Evolutionary conservation across 2,113 vertebrate species (phyloP).

Genomic region (Ictalurus punctatus): DNA sequence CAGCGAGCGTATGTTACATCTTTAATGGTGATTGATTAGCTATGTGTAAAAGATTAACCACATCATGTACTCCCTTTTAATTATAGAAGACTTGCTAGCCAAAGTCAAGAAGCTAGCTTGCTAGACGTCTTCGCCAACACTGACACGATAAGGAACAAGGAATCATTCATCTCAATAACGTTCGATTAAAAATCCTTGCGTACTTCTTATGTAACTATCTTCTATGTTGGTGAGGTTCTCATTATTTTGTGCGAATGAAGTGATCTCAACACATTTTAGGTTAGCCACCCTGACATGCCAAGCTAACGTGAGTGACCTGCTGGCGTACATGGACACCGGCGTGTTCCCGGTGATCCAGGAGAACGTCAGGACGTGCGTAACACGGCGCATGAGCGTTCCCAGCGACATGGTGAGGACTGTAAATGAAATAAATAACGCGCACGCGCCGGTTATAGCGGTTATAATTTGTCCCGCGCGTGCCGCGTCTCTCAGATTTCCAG

Average conservation of each 20-base stretch:
- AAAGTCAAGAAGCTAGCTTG: background rate
- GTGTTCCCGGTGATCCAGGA: conserved; percentile 66
- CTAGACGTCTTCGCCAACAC: too few species aligned
- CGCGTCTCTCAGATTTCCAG: conserved; percentile 62
- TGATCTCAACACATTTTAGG: conserved; percentile 54
- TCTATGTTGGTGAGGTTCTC: too few species aligned
- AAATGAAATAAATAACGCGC: background rate
- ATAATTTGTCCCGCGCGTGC: background rate
- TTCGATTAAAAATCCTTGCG: background rate
- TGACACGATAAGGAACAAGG: too few species aligned
- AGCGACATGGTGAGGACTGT: conserved; percentile 66
- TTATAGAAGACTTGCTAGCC: background rate
- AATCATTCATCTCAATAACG: background rate
- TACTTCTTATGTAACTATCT: too few species aligned
- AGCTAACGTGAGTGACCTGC: conserved; percentile 65
- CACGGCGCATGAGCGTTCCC: conserved; percentile 60
- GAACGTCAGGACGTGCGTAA: conserved; percentile 66
- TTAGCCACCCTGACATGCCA: conserved; percentile 70
- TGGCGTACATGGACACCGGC: conserved; percentile 62
- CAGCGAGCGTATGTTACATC: background rate
- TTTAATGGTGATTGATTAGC: background rate
- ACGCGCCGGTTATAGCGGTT: background rate
- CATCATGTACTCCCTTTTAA: background rate
- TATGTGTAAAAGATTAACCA: background rate
- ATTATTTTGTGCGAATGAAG: background rate